phyloP scores from a whole-genome alignment of 2,113 vertebrate genomes.

The Vidua macroura region DNA sequence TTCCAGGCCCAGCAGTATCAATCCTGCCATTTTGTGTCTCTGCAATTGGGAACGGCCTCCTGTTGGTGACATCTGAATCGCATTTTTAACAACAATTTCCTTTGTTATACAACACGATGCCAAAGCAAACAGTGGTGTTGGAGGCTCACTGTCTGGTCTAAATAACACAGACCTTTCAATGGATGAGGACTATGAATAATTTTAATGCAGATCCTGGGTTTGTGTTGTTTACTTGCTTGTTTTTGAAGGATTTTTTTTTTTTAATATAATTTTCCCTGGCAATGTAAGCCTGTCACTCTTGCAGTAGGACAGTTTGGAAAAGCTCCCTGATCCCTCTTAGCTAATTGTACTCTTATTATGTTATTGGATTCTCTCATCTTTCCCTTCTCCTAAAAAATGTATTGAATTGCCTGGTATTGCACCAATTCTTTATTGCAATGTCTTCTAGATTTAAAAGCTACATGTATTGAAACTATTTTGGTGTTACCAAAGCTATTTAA shows the following conservation, averaged over 20 bases:
- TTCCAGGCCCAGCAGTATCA: background rate
- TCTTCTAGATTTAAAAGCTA: background rate
- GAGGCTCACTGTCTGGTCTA: constrained; percentile 20
- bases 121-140: constrained; percentile 17
- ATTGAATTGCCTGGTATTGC: background rate
- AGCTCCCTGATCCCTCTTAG: background rate
- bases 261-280: background rate
- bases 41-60: background rate
- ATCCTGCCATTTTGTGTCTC: background rate
- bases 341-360: background rate
- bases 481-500: constrained; percentile 7
- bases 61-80: constrained; percentile 25
- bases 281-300: background rate
- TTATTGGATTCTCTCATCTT: background rate
- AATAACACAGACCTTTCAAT: constrained; percentile 8
- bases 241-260: background rate
- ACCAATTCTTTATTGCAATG: background rate
- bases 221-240: constrained; percentile 1
- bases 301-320: background rate
- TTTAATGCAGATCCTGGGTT: background rate
- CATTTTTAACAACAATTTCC: constrained; percentile 32
- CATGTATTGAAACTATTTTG: background rate
- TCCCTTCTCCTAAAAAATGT: background rate
- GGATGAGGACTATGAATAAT: background rate
- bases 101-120: background rate